phyloP scores from a whole-genome alignment of 35 echinoderm and acorn worm genomes.

The Lytechinus variegatus region DNA sequence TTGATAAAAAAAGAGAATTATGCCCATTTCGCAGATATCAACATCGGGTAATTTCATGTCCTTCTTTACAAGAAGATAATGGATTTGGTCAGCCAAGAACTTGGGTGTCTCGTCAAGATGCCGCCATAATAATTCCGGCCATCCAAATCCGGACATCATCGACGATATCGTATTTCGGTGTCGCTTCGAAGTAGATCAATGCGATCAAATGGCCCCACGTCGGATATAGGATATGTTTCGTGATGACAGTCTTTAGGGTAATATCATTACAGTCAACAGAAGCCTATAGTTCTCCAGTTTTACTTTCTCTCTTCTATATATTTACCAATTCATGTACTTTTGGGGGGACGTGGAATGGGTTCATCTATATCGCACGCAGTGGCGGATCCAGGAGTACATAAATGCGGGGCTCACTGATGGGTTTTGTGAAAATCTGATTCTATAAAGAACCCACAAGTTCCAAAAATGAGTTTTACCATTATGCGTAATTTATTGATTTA shows the following conservation, averaged over 20 bases:
- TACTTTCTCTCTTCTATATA: too few species aligned
- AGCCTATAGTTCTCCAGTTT: background rate
- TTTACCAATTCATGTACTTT: too few species aligned
- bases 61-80: background rate
- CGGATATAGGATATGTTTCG: background rate
- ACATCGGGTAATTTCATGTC: background rate
- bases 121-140: background rate
- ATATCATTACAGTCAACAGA: background rate
- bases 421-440: too few species aligned
- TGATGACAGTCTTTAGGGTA: background rate
- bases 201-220: background rate
- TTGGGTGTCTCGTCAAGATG: background rate
- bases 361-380: too few species aligned
- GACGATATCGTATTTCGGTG: background rate
- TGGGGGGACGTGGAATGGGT: too few species aligned
- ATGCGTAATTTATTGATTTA: too few species aligned
- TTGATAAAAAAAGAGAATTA: too few species aligned
- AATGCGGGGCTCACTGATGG: too few species aligned
- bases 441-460: too few species aligned
- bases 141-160: background rate
- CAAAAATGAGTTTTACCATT: too few species aligned
- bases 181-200: background rate
- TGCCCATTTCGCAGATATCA: background rate
- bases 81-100: background rate
- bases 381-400: too few species aligned